Evolutionary conservation across 2,888 invertebrate species (phyloP).

Genomic region (Periphyllus acericola): DNA sequence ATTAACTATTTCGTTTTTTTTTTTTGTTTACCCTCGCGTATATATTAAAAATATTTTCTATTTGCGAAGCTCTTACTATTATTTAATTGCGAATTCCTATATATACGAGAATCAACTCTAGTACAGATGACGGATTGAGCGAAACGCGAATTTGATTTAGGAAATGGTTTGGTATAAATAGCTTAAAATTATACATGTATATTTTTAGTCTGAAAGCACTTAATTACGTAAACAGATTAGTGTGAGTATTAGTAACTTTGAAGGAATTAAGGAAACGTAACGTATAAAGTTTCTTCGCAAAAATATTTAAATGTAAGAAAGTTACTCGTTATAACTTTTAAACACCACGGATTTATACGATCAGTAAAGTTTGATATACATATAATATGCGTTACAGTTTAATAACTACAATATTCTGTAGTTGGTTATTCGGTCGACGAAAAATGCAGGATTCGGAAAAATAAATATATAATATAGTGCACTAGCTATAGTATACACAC

Average conservation of each 20-base stretch:
- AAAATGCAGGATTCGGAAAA: no score
- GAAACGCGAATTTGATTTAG: neutral
- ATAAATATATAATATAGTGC: no score
- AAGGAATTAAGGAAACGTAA: neutral
- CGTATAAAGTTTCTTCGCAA: neutral
- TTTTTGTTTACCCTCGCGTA: neutral
- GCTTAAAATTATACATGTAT: neutral
- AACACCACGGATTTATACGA: no score
- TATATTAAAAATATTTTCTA: neutral
- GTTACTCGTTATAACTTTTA: neutral
- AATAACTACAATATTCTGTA: no score
- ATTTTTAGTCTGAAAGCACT: neutral
- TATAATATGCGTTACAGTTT: no score
- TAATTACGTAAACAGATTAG: neutral
- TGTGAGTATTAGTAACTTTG: neutral
- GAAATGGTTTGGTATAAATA: neutral
- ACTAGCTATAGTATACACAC: no score
- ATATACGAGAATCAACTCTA: neutral
- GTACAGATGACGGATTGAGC: neutral
- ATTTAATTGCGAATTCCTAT: neutral
- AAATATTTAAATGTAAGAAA: neutral
- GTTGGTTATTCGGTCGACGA: no score
- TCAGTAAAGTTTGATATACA: no score
- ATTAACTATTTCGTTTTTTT: neutral
- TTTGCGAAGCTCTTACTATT: slow-evolving; percentile 19